Base-by-base conservation (phyloP, 2,888 invertebrate genomes). In the Rapana venosa region DNA sequence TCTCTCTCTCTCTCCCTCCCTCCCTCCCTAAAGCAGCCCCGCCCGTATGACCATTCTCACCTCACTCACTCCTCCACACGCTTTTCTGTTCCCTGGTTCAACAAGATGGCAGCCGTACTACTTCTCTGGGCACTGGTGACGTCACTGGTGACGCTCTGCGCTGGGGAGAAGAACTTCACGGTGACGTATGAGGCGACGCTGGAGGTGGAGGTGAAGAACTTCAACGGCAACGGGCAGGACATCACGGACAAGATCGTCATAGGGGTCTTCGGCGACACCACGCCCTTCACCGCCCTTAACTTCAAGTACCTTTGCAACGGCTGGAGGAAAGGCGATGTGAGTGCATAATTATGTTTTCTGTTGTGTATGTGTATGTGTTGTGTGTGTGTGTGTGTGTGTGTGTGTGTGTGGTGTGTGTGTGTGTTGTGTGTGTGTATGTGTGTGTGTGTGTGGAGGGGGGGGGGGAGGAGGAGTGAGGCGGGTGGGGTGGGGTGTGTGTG, bases 231-330 rank as follows among this genome's bases (percentile, higher is more conserved):
- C 0, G 96, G 95, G 0, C 94, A 94, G 20, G 92, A 92, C 90
- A 94, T 93, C 90, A 93, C 87, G 36, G 96, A 95, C 0, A 91
- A 94, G 66, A 93, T 96, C 81, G 94, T 93, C 0, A 92, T 96
- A 47, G 96, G 93, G 17, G 92, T 96, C 86, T 96, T 96, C 88
- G 96, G 96, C 11, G 95, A 96, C 36, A 93, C 94, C 1, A 94
- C 94, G 15, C 96, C 96, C 4, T 95, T 96, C 95, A 95, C 96
- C 0, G 92, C 93, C 13, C 93, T 96, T 93, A 96, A 96, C 93
- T 96, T 96, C 92, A 94, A 93, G 58, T 92, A 94, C 58, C 93
- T 96, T n/a, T 93, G 95, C 79, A 94, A 94, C 87, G 96, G 96
- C 47, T 95, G 94, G 93, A 94, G 94, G 90, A 93, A 94, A 84